Conservation (phyloP, 2,888 invertebrate genomes). For the Notocelia uddmanniana region DNA sequence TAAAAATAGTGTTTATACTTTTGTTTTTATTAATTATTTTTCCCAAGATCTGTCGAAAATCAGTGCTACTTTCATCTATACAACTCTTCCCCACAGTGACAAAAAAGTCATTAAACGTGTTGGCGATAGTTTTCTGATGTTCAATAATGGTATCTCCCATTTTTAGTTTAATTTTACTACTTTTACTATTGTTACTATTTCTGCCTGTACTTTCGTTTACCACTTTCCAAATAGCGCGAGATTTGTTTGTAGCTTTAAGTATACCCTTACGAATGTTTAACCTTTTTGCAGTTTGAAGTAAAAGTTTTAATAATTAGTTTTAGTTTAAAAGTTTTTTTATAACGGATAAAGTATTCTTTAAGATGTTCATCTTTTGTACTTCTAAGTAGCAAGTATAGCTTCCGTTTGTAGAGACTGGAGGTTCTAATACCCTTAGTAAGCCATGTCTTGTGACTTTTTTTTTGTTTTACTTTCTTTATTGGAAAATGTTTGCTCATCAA, state of each 20-base stretch:
- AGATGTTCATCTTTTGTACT: neutral
- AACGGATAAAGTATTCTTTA: neutral
- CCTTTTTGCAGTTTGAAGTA: neutral
- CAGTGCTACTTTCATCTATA: neutral
- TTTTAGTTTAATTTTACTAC: neutral
- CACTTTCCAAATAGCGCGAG: neutral
- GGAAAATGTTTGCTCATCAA: neutral
- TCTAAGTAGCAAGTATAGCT: neutral
- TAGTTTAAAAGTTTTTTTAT: neutral
- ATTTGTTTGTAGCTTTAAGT: neutral
- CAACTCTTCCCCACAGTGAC: neutral
- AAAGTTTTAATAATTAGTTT: too few species aligned
- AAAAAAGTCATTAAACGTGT: neutral
- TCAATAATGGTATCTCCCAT: neutral
- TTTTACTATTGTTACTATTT: neutral
- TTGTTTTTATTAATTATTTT: neutral
- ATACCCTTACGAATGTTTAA: neutral
- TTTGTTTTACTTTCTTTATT: neutral
- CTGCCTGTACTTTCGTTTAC: neutral
- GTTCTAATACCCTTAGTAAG: neutral
- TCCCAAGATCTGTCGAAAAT: neutral
- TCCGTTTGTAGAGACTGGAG: neutral
- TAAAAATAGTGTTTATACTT: neutral
- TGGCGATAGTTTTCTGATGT: neutral
- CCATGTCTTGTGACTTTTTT: neutral